phyloP scores from a whole-genome alignment of 2,113 vertebrate genomes.

The Pseudorectes ferrugineus region DNA sequence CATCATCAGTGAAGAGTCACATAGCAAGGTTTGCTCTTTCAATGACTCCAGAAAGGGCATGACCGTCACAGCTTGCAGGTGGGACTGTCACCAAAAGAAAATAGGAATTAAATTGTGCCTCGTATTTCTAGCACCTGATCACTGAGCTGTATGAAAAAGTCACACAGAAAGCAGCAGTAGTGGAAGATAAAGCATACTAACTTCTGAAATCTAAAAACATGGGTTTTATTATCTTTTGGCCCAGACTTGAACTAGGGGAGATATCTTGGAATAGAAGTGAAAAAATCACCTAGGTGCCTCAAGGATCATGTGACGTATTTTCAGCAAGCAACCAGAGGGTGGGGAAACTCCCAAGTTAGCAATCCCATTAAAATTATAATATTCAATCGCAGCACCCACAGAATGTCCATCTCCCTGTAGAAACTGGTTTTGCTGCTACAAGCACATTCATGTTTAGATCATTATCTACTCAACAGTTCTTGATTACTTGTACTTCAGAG shows the following conservation, averaged over 20 bases:
- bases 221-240: not conserved
- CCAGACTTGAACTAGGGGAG: not conserved
- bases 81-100: not conserved
- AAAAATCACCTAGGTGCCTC: not conserved
- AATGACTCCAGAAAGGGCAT: not conserved
- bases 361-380: not conserved
- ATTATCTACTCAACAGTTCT: not conserved
- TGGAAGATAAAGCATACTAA: not conserved
- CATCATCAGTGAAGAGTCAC: not conserved
- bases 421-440: constrained; percentile 51
- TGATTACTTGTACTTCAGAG: not conserved
- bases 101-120: not conserved
- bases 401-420: not conserved
- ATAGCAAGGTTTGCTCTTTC: not conserved
- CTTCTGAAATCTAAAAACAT: not conserved
- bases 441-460: constrained; percentile 35
- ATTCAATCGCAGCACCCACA: not conserved
- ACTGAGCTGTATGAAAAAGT: not conserved
- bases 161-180: not conserved
- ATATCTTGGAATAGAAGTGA: not conserved
- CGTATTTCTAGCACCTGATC: not conserved
- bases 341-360: not conserved
- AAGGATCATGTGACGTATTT: not conserved
- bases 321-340: not conserved
- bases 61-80: not conserved